These are phyloP conservation scores for Vimba vimba DNA, from an alignment of 2,113 vertebrate species.

Conservation along the genomic window DNA sequence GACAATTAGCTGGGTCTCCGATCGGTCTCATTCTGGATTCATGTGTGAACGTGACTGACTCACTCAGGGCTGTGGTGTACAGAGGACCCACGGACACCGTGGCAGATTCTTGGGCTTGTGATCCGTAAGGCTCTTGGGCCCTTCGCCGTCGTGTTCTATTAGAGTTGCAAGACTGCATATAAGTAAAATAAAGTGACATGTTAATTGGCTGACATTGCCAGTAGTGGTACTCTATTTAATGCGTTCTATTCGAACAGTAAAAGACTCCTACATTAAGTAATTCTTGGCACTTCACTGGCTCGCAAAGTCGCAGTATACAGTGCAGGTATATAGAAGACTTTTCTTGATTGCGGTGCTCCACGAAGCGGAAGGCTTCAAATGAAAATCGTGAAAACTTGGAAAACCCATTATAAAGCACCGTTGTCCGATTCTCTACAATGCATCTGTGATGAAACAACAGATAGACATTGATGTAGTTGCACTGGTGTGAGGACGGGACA, in stretches of 20 bases:
- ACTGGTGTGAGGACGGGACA: background rate
- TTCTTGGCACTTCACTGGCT: constrained; percentile 70
- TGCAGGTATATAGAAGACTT: constrained; percentile 76
- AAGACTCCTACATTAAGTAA: constrained; percentile 65
- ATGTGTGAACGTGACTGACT: background rate
- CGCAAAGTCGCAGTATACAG: constrained; percentile 79
- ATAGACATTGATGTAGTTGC: background rate
- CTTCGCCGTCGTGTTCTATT: constrained; percentile 60
- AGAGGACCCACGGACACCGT: constrained; percentile 77
- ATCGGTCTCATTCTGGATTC: background rate
- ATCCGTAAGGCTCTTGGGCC: constrained; percentile 56
- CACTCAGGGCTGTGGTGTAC: constrained; percentile 66
- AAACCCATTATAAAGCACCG: constrained; percentile 68
- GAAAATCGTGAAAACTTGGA: constrained; percentile 66
- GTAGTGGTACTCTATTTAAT: background rate
- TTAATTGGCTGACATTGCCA: background rate
- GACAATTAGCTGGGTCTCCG: background rate
- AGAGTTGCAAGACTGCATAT: constrained; percentile 66
- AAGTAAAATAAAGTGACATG: background rate
- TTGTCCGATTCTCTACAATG: constrained; percentile 51
- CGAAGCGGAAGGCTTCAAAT: constrained; percentile 81
- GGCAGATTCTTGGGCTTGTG: constrained; percentile 62
- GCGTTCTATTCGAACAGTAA: background rate
- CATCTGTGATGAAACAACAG: constrained; percentile 65
- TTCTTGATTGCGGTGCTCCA: constrained; percentile 68